A percentile compares a stretch with the other conserved stretches of the same genome.
Evolutionary conservation across 1,140 invertebrate genomes (phyloP).

Genomic region (Dinothrombium tinctorium): DNA sequence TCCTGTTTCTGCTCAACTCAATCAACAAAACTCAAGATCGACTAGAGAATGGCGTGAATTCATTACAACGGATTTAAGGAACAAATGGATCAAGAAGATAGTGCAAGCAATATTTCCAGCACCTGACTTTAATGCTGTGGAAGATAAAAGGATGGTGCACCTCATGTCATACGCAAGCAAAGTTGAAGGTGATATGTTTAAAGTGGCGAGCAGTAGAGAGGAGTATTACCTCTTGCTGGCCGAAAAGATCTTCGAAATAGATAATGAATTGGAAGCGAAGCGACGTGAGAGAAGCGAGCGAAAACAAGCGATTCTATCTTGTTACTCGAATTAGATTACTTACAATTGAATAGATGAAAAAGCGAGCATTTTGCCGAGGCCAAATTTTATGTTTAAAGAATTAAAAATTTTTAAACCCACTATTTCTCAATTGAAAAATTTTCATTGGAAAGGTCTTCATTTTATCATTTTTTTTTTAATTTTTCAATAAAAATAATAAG

Average conservation of each 20-base stretch:
- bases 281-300: slow-evolving; percentile 59
- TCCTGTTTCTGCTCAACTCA: no score
- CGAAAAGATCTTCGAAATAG: slow-evolving; percentile 99
- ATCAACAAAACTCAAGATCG: slow-evolving; percentile 4
- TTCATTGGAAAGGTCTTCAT: no score
- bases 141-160: slow-evolving; percentile 89
- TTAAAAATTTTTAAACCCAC: no score
- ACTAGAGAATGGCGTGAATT: slow-evolving; percentile 89
- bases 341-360: no score
- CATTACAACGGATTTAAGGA: slow-evolving; percentile 84
- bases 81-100: slow-evolving; percentile 94
- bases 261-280: slow-evolving; percentile 74
- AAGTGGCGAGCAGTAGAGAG: slow-evolving; percentile 82
- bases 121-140: slow-evolving; percentile 69
- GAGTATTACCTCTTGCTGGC: slow-evolving; percentile 96
- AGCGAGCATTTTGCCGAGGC: no score
- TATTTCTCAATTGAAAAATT: no score
- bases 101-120: slow-evolving; percentile 98
- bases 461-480: no score
- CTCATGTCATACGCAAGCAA: slow-evolving; percentile 91
- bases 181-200: slow-evolving; percentile 99
- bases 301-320: slow-evolving; percentile 17
- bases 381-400: no score
- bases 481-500: no score
- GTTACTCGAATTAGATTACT: not conserved